These are phyloP conservation scores for Oithona nana DNA, from an alignment of 2,888 invertebrate genomes.

Conservation along the genomic window DNA sequence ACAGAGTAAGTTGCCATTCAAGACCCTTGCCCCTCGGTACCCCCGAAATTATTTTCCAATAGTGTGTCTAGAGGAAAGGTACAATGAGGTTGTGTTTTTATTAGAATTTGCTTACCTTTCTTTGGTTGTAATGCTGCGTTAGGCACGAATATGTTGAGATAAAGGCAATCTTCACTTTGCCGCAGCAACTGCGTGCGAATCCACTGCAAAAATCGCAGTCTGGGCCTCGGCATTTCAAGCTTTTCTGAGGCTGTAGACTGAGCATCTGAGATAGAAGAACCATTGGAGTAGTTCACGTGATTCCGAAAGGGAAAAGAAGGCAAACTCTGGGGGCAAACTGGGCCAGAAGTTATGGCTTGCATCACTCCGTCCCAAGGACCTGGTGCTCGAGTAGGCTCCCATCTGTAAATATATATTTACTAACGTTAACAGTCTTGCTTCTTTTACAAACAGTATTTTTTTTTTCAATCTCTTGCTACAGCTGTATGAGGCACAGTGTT, in stretches of 20 bases:
- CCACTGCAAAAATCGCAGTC: conserved; percentile 1
- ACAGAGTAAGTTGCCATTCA: too few species aligned
- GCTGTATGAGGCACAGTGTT: too few species aligned
- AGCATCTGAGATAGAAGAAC: neutral
- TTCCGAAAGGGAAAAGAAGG: neutral
- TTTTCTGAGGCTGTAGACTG: neutral
- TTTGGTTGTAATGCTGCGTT: neutral
- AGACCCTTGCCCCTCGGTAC: too few species aligned
- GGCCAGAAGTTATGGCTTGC: conserved; percentile 5
- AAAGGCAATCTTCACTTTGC: conserved; percentile 13
- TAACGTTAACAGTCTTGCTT: too few species aligned
- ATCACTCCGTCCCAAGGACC: conserved; percentile 12
- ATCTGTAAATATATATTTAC: too few species aligned
- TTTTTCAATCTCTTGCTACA: too few species aligned
- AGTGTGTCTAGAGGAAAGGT: too few species aligned
- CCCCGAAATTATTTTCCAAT: too few species aligned
- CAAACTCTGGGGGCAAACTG: conserved; percentile 11
- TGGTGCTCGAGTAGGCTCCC: conserved; percentile 11
- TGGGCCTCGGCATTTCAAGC: conserved; percentile 1
- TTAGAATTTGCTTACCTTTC: conserved; percentile 4
- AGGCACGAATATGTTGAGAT: conserved; percentile 10
- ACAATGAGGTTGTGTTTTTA: neutral
- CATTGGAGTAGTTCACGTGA: neutral
- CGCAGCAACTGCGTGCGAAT: neutral
- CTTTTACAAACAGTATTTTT: too few species aligned